Conservation (phyloP, 2,797 vertebrate genomes). For the Argyrosomus regius region DNA sequence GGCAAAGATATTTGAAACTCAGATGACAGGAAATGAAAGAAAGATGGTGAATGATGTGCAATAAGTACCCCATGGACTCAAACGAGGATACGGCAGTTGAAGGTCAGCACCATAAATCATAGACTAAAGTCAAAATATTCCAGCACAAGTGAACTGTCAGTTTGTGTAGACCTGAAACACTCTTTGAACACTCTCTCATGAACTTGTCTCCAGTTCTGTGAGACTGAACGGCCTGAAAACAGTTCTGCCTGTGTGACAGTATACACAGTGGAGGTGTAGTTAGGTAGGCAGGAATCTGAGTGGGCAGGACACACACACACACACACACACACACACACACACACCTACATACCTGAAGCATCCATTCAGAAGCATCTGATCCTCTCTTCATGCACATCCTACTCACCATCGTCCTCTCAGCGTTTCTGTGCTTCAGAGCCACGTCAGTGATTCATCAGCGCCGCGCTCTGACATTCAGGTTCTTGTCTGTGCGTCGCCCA, state of each 20-base stretch:
- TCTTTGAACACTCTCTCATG: neutral
- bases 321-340: constrained; percentile 43
- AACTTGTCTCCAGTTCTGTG: neutral
- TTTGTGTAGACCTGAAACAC: too few species aligned
- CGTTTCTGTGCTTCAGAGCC: constrained; percentile 33
- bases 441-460: constrained; percentile 68
- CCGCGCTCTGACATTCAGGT: constrained; percentile 54
- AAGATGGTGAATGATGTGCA: neutral
- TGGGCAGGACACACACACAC: constrained; percentile 35
- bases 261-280: constrained; percentile 34
- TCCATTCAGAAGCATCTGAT: constrained; percentile 44
- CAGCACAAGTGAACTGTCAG: neutral
- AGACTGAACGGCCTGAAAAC: neutral
- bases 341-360: constrained; percentile 35
- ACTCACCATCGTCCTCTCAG: constrained; percentile 52
- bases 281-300: constrained; percentile 49
- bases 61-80: neutral
- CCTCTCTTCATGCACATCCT: constrained; percentile 40
- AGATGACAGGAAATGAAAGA: neutral
- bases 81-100: neutral
- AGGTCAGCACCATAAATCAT: neutral
- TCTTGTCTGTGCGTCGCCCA: constrained; percentile 52
- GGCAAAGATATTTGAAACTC: too few species aligned
- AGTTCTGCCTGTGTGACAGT: neutral
- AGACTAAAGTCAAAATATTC: neutral